Base-by-base conservation (phyloP, 2,888 invertebrate genomes). In the Drosophila histrio region DNA sequence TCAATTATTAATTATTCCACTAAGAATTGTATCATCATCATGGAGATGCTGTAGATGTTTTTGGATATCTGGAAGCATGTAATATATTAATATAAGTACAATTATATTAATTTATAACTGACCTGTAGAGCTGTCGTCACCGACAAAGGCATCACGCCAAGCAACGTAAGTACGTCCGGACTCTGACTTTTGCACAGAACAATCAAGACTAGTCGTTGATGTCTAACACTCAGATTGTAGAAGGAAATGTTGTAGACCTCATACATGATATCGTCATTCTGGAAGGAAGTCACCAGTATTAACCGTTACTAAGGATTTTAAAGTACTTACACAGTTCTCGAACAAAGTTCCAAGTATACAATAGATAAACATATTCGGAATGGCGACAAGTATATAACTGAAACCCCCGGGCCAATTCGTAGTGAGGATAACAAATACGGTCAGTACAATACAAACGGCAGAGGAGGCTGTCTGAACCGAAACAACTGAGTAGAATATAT, bases 341-440 rank as follows among this genome's bases (percentile, higher is more conserved):
- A 79, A 67, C 19, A 79, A 32, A 0, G 88, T 84, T 0, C 89
- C 89, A 11, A 89, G 52, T 26, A 83, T 77, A 36, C 87, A 84
- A 28, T 87, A 89, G 0, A 82, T 38, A 65, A 85, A 89, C 44
- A 89, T 50, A 26, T 69, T 67, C 1, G 59, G 52, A 21, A 84
- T 49, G 0, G 65, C 24, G 2, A 74, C 17, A 4, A 63, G 3
- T 11, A 84, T 50, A 52, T 80, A 89, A 0, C 67, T 28, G 61
- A 77, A 85, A 0, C 75, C 79, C 0, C 76, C 80, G 0, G 80
- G 61, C 89, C 89, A 89, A 21, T 73, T 58, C 2, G 72, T 67
- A 0, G 64, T 70, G 1, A 88, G 47, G 5, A 82, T 36, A 0
- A 73, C 68, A 26, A 77, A 85, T n/a, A 87, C 63, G 0, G 81